A percentile compares a stretch with the other conserved stretches of the same genome.
phyloP scores from a whole-genome alignment of 2,888 invertebrate genomes.

The Eucriotettix oculatus region DNA sequence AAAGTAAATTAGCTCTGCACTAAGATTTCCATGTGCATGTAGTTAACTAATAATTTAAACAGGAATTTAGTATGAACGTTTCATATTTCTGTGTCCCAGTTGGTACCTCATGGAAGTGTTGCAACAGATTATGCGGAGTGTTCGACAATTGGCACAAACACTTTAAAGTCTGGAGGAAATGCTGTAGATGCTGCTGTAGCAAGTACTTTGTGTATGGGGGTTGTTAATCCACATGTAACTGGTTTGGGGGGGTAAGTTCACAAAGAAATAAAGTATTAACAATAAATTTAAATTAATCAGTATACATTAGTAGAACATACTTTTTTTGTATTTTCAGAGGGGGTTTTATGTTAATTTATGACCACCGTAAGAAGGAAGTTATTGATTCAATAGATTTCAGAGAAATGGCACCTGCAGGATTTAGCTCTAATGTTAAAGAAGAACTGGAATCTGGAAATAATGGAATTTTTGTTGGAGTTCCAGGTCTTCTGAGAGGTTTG shows the following conservation, averaged over 20 bases:
- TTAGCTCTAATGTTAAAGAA: not conserved
- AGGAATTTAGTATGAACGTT: no score
- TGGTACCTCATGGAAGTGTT: constrained; percentile 59
- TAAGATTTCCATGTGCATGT: no score
- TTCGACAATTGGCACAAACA: constrained; percentile 49
- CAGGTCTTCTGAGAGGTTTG: constrained; percentile 41
- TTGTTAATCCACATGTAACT: constrained; percentile 53
- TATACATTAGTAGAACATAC: constrained; percentile 1
- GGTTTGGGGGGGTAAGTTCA: constrained; percentile 55
- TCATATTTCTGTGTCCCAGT: constrained; percentile 25
- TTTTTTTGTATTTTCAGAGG: constrained; percentile 33
- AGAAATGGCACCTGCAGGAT: constrained; percentile 20
- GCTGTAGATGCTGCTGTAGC: constrained; percentile 63
- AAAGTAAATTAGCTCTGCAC: no score
- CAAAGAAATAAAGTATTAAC: constrained; percentile 2
- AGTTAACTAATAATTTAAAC: no score
- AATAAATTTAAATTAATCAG: constrained; percentile 5
- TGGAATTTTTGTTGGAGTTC: constrained; percentile 24
- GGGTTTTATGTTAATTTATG: constrained; percentile 54
- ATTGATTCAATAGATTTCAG: constrained; percentile 42
- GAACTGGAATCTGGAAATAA: constrained; percentile 1
- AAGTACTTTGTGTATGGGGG: constrained; percentile 54
- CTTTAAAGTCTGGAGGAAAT: constrained; percentile 52
- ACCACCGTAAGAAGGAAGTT: constrained; percentile 37
- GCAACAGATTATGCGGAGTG: constrained; percentile 52